These are phyloP conservation scores for Aleiodes alternator DNA, from an alignment of 2,888 invertebrate genomes.

Conservation along the genomic window DNA sequence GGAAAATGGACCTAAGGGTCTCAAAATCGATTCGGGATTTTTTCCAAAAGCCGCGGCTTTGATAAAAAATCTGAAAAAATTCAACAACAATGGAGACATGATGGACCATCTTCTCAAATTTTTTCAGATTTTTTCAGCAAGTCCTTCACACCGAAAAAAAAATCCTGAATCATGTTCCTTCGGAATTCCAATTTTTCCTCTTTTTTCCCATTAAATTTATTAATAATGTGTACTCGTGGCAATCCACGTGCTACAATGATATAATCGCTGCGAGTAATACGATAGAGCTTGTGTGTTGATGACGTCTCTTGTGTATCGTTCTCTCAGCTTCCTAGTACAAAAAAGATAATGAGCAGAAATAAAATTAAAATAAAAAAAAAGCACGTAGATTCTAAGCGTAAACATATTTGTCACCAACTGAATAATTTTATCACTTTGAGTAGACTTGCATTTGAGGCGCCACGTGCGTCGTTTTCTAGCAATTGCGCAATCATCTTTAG, in stretches of 20 bases:
- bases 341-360: constrained; percentile 24
- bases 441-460: neutral
- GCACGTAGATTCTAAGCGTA: constrained; percentile 20
- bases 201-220: too few relatives aligned
- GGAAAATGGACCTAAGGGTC: too few relatives aligned
- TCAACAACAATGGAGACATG: too few relatives aligned
- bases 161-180: too few relatives aligned
- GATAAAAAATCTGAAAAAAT: too few relatives aligned
- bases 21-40: too few relatives aligned
- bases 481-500: constrained; percentile 33
- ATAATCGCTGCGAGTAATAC: too few relatives aligned
- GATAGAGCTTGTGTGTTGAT: neutral
- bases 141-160: too few relatives aligned
- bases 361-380: neutral
- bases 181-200: too few relatives aligned
- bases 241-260: constrained; percentile 14
- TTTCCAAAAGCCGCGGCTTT: too few relatives aligned
- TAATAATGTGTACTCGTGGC: constrained; percentile 8
- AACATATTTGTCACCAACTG: constrained; percentile 16
- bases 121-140: too few relatives aligned
- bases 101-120: too few relatives aligned
- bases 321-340: constrained; percentile 55
- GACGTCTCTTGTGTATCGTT: constrained; percentile 30
- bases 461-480: constrained; percentile 28
- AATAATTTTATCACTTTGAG: constrained; percentile 9